Base-by-base conservation (phyloP, 2,888 invertebrate species). In the Dinocampus coccinellae region DNA sequence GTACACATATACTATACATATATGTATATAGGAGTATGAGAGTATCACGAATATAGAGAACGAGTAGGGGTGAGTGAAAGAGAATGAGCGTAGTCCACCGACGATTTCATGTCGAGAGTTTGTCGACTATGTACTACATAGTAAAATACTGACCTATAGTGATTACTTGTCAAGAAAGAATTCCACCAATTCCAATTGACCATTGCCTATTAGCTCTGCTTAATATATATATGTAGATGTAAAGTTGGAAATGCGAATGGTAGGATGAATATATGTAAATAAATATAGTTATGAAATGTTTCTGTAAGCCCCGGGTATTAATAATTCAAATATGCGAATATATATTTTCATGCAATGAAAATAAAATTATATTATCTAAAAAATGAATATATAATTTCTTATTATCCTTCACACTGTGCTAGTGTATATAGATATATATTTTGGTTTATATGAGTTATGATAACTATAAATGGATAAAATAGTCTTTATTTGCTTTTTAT, bases 111-210 rank as follows among this genome's bases (percentile, higher is more conserved):
- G 33, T 34, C 16, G 33, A 58, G 58, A 29, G 16, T 58, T 33
- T 29, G 58, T 29, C 26, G 29, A 58, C 29, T 16, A 29, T 11
- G 58, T 58, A 58, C 62, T 60, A 53, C 52, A 62, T 53, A 22
- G 70, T 73, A n/a, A n/a, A n/a, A n/a, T n/a, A n/a, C n/a, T n/a
- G n/a, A n/a, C n/a, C n/a, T n/a, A n/a, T n/a, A n/a, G n/a, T n/a
- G n/a, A n/a, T 81, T 81, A 80, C 79, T 79, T 79, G 75, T 68
- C 76, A 78, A 78, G 80, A 81, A 81, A 79, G 81, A 78, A 80
- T 81, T 81, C 78, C 79, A 76, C 77, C 78, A 75, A 79, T 80
- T 81, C 81, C 80, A 81, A 82, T 82, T 47, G 81, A 81, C 78
- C 76, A 75, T 76, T 76, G 77, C 73, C 80, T 78, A 81, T 81